Percentiles rank a stretch among this genome's conserved stretches.
These are phyloP conservation scores for Brachionus rubens DNA, from an alignment of 1,140 invertebrate species.

Conservation along the genomic window DNA sequence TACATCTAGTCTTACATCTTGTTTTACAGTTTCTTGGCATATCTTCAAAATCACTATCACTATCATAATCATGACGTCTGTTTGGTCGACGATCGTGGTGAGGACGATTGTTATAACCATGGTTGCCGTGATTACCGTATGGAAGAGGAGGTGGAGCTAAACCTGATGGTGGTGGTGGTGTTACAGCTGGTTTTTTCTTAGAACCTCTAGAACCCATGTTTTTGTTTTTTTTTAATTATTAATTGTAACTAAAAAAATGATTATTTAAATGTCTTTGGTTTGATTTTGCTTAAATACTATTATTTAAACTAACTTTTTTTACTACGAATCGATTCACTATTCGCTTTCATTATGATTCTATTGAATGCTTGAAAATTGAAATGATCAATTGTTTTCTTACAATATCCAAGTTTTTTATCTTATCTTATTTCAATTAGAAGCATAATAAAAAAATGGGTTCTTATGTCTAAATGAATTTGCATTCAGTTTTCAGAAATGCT, in stretches of 20 bases:
- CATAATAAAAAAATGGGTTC: too few species aligned
- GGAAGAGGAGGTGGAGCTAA: background rate
- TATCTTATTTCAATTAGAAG: too few species aligned
- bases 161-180: background rate
- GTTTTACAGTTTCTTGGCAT: background rate
- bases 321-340: too few species aligned
- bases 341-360: too few species aligned
- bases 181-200: background rate
- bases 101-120: background rate
- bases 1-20: background rate
- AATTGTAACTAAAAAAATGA: background rate
- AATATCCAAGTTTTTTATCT: too few species aligned
- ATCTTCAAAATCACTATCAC: background rate
- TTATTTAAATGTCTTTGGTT: background rate
- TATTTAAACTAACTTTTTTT: too few species aligned
- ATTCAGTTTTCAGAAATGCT: too few species aligned
- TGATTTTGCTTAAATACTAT: constrained; percentile 18
- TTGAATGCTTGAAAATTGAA: too few species aligned
- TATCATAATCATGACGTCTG: background rate
- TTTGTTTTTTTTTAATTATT: background rate
- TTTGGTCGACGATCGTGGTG: too few species aligned
- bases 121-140: background rate
- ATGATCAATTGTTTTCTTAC: too few species aligned
- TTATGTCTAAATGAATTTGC: too few species aligned
- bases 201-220: constrained; percentile 12